Percentiles rank a stretch among this genome's conserved stretches.
Evolutionary conservation across 2,888 invertebrate species (phyloP).

Genomic region (Drosophila anomalata): DNA sequence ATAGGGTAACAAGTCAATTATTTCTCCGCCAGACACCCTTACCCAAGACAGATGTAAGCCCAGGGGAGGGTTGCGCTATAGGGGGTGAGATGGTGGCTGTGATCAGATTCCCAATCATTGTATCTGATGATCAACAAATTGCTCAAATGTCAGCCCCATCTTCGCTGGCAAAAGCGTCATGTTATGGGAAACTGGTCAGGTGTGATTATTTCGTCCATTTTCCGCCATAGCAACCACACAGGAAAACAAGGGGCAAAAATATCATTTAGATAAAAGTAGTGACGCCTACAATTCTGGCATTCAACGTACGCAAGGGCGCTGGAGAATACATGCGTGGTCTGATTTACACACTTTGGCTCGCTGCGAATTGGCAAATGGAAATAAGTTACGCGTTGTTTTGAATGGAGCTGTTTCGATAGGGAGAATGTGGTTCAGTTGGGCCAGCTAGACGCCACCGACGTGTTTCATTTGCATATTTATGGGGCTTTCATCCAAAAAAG

Average conservation of each 20-base stretch:
- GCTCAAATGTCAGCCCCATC: conserved; percentile 50
- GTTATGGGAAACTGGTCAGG: conserved; percentile 46
- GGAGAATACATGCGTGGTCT: conserved; percentile 35
- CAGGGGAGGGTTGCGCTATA: not conserved
- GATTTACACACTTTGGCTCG: conserved; percentile 69
- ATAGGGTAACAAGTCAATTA: conserved; percentile 24
- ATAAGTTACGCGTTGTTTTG: conserved; percentile 53
- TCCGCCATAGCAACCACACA: conserved; percentile 16
- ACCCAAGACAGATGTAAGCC: not conserved
- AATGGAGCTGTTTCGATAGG: conserved; percentile 29
- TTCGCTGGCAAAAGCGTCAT: not conserved
- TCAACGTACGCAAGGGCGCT: conserved; percentile 45
- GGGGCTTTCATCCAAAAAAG: conserved; percentile 11
- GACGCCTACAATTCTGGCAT: conserved; percentile 61
- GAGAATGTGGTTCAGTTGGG: conserved; percentile 9
- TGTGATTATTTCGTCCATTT: conserved; percentile 51
- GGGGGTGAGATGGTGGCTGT: conserved; percentile 12
- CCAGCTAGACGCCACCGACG: conserved; percentile 8
- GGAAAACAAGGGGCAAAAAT: conserved; percentile 34
- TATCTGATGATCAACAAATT: conserved; percentile 51
- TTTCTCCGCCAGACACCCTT: conserved; percentile 1
- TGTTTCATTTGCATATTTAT: conserved; percentile 36
- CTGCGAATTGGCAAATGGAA: conserved; percentile 68
- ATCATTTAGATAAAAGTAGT: conserved; percentile 55
- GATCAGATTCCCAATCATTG: conserved; percentile 35